phyloP scores from a whole-genome alignment of 2,113 vertebrate genomes.

The Struthidea cinerea region DNA sequence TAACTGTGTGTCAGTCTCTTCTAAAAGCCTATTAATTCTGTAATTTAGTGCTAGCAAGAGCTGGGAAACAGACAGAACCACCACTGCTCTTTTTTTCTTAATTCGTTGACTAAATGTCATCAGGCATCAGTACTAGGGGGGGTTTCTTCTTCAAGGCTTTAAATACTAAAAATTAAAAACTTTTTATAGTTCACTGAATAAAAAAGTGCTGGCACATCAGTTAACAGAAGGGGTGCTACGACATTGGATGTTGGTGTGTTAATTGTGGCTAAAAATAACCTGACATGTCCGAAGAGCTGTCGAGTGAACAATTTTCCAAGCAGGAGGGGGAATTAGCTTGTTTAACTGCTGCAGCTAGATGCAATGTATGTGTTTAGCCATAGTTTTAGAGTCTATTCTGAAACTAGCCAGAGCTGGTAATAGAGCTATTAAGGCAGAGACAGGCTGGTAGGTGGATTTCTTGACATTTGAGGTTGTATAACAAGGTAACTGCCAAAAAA shows the following conservation, averaged over 20 bases:
- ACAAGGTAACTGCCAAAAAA: not conserved
- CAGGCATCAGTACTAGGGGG: slow-evolving; percentile 4
- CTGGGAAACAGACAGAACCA: slow-evolving; percentile 38
- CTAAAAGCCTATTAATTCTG: slow-evolving; percentile 78
- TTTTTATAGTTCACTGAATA: slow-evolving; percentile 56
- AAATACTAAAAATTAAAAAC: slow-evolving; percentile 59
- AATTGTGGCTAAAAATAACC: slow-evolving; percentile 57
- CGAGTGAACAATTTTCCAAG: not conserved
- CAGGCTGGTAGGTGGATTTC: not conserved
- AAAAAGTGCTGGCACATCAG: slow-evolving; percentile 43
- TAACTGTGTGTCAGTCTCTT: slow-evolving; percentile 68
- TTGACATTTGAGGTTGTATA: not conserved
- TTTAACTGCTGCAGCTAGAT: not conserved
- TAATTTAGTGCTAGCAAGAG: slow-evolving; percentile 69
- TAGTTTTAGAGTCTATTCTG: not conserved
- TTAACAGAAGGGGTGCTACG: slow-evolving; percentile 36
- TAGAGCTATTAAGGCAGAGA: not conserved
- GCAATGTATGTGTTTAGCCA: not conserved
- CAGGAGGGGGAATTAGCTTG: not conserved
- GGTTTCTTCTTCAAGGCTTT: slow-evolving; percentile 57
- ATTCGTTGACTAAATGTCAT: slow-evolving; percentile 74
- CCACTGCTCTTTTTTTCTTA: not conserved
- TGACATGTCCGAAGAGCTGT: not conserved
- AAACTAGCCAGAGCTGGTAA: not conserved
- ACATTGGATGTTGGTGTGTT: slow-evolving; percentile 10